Evolutionary conservation across 2,888 invertebrate genomes (phyloP).

Genomic region (Pachymerium ferrugineum): DNA sequence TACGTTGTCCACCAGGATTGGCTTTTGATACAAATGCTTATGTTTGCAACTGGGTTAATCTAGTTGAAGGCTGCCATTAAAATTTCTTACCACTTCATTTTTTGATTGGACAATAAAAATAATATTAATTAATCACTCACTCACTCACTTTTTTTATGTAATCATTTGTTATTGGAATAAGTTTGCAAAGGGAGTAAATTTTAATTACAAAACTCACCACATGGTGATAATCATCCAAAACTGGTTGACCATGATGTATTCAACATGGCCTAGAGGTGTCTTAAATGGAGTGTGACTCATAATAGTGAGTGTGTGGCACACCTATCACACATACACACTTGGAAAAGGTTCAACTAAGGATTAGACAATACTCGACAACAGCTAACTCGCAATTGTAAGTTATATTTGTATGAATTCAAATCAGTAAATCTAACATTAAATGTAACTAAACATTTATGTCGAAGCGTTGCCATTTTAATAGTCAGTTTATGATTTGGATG

Average conservation of each 20-base stretch:
- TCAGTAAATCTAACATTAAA: too few species aligned
- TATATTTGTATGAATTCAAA: too few species aligned
- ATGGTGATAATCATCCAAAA: not conserved
- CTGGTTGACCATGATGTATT: not conserved
- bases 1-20: constrained; percentile 37
- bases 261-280: constrained; percentile 2
- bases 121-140: not conserved
- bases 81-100: too few species aligned
- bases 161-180: not conserved
- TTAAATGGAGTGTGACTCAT: constrained; percentile 2
- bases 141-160: not conserved
- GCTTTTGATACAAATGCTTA: constrained; percentile 37
- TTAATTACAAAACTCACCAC: not conserved
- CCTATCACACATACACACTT: not conserved
- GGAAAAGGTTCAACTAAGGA: not conserved
- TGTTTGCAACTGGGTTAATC: constrained; percentile 37
- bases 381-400: too few species aligned
- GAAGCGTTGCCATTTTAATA: too few species aligned
- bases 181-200: not conserved
- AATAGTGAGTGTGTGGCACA: not conserved
- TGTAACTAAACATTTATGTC: too few species aligned
- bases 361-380: too few species aligned
- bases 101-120: not conserved
- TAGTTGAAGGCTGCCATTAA: not conserved
- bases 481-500: too few species aligned